Evolutionary conservation across 2,888 invertebrate species (phyloP).

Genomic region (Sarcophaga carnaria): DNA sequence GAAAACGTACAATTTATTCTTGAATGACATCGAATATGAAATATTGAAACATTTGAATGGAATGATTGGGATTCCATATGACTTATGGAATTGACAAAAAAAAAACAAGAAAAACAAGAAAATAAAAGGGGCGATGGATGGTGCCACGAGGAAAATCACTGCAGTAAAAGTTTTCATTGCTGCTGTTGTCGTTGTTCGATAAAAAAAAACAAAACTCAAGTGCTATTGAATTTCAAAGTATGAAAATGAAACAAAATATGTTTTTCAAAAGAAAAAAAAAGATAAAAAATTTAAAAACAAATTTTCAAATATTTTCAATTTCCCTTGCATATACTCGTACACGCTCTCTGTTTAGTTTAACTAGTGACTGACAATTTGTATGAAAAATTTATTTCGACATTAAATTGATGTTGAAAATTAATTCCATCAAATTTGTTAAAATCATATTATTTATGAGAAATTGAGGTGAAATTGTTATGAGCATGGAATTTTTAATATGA

Average conservation of each 20-base stretch:
- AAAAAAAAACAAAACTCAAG: conserved; percentile 44
- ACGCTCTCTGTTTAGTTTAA: background rate
- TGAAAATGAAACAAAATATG: conserved; percentile 1
- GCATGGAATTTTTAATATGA: too few relatives aligned
- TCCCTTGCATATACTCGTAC: conserved; percentile 16
- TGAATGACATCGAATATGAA: conserved; percentile 59
- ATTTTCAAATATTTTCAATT: conserved; percentile 38
- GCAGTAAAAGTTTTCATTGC: conserved; percentile 47
- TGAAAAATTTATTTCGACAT: conserved; percentile 27
- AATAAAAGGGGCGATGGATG: background rate
- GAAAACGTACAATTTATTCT: conserved; percentile 44
- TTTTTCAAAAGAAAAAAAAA: background rate
- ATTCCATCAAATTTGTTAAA: background rate
- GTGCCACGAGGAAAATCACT: conserved; percentile 52
- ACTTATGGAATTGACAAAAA: conserved; percentile 30
- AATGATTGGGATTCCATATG: conserved; percentile 55
- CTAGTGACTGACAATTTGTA: conserved; percentile 43
- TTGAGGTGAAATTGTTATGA: too few relatives aligned
- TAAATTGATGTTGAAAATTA: conserved; percentile 9
- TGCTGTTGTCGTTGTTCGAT: background rate
- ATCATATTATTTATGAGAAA: too few relatives aligned
- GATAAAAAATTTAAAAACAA: background rate
- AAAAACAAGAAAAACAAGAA: background rate
- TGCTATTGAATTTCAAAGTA: conserved; percentile 59
- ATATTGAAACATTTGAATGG: conserved; percentile 63